Percentiles rank a stretch among this genome's conserved stretches.
These are phyloP conservation scores for Brachyptera putata DNA, from an alignment of 2,888 invertebrate species.

Conservation along the genomic window DNA sequence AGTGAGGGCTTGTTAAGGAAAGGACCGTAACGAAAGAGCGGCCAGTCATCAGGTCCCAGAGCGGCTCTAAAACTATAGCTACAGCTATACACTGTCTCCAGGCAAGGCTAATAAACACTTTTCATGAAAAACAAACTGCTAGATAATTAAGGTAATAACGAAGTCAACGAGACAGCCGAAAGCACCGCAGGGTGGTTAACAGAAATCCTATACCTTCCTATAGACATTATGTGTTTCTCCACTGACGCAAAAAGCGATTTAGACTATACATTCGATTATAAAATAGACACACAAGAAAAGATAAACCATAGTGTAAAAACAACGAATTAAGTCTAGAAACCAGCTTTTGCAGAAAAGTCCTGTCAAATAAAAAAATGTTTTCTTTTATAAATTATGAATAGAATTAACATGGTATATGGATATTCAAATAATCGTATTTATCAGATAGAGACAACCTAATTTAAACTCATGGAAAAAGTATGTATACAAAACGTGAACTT, in stretches of 20 bases:
- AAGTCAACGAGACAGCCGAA: constrained; percentile 17
- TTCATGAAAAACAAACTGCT: constrained; percentile 6
- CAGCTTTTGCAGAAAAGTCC: not conserved
- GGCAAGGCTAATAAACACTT: not conserved
- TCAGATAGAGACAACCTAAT: no score
- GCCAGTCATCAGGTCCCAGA: not conserved
- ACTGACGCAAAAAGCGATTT: no score
- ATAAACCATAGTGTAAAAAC: not conserved
- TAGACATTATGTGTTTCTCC: no score
- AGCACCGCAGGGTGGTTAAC: constrained; percentile 7
- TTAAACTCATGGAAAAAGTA: no score
- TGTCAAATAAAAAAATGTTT: not conserved
- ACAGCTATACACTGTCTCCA: not conserved
- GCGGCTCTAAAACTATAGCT: not conserved
- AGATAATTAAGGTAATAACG: constrained; percentile 16
- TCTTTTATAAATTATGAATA: not conserved
- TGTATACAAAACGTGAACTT: no score
- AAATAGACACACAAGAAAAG: no score
- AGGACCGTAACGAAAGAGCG: no score
- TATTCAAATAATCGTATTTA: no score
- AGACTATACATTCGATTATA: no score
- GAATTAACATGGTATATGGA: not conserved
- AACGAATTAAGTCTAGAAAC: not conserved
- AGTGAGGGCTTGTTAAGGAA: no score
- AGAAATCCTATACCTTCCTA: constrained; percentile 4